Evolutionary conservation across 2,797 vertebrate species (phyloP).

Genomic region (Mormyrops boulengeri): DNA sequence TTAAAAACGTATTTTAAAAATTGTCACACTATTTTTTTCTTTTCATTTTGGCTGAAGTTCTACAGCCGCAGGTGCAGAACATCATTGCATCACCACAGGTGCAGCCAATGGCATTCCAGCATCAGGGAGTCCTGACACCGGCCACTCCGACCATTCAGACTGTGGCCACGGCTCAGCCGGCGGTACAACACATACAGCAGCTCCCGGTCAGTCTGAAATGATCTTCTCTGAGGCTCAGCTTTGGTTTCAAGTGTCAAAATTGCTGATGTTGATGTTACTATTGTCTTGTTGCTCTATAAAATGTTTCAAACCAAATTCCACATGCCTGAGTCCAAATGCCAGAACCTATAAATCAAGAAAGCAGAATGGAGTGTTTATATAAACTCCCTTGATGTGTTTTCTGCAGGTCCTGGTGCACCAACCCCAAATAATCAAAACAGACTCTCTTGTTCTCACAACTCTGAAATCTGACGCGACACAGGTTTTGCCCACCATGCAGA

Average conservation of each 20-base stretch:
- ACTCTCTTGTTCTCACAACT: slow-evolving; percentile 89
- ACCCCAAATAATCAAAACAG: slow-evolving; percentile 93
- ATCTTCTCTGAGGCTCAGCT: neutral
- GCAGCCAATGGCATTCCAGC: slow-evolving; percentile 86
- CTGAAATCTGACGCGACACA: slow-evolving; percentile 85
- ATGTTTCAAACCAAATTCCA: neutral
- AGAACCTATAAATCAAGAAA: neutral
- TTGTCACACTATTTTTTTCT: neutral
- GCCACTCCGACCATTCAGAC: slow-evolving; percentile 69
- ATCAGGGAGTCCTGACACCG: slow-evolving; percentile 82
- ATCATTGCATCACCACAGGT: slow-evolving; percentile 84
- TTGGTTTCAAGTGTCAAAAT: neutral
- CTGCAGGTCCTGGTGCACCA: slow-evolving; percentile 89
- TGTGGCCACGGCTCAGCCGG: slow-evolving; percentile 76
- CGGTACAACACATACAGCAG: slow-evolving; percentile 20
- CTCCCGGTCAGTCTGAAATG: neutral
- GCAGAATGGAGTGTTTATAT: neutral
- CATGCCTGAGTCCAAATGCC: neutral
- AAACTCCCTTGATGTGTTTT: slow-evolving; percentile 21
- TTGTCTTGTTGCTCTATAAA: neutral
- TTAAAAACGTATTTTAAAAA: neutral
- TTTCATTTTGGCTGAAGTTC: slow-evolving; percentile 58
- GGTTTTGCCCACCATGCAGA: slow-evolving; percentile 84
- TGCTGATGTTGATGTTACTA: neutral
- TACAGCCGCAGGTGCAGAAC: slow-evolving; percentile 90